Evolutionary conservation across 1,140 invertebrate genomes (phyloP).

Genomic region (Zaprionus capensis): DNA sequence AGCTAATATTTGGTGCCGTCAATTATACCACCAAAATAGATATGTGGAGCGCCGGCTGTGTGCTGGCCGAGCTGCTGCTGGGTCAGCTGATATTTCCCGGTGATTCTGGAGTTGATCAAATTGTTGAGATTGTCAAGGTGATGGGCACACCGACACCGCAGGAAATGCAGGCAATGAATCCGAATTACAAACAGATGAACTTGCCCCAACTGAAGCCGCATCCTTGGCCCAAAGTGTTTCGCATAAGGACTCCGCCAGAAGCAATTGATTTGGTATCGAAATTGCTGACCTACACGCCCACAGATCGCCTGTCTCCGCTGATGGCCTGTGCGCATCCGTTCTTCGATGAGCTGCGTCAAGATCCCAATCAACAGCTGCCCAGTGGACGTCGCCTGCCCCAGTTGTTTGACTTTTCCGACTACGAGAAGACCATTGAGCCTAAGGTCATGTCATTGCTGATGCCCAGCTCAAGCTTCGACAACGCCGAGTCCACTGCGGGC

Average conservation of each 20-base stretch:
- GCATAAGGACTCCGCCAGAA: constrained; percentile 62
- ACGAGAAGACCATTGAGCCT: constrained; percentile 59
- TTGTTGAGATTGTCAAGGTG: constrained; percentile 99
- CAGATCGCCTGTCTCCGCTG: constrained; percentile 43
- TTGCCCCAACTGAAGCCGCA: constrained; percentile 99
- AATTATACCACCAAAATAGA: constrained; percentile 99
- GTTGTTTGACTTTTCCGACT: constrained; percentile 62
- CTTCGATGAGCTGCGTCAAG: constrained; percentile 66
- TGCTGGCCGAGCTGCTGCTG: constrained; percentile 97
- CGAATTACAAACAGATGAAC: constrained; percentile 99
- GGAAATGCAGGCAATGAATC: constrained; percentile 99
- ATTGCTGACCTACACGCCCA: constrained; percentile 62
- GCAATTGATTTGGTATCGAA: constrained; percentile 73
- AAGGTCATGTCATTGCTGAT: constrained; percentile 35
- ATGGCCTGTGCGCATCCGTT: constrained; percentile 67
- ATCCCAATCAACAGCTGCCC: constrained; percentile 60
- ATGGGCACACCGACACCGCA: constrained; percentile 99
- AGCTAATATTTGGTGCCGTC: constrained; percentile 99
- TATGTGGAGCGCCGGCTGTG: constrained; percentile 99
- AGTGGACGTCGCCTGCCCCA: constrained; percentile 54
- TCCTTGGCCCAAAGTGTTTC: constrained; percentile 97
- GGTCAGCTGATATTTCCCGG: constrained; percentile 99
- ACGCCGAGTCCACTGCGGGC: not conserved
- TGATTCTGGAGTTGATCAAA: constrained; percentile 99
- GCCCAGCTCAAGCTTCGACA: constrained; percentile 3